These are phyloP conservation scores for Intellagama lesueurii DNA, from an alignment of 2,797 vertebrate genomes.

Conservation along the genomic window DNA sequence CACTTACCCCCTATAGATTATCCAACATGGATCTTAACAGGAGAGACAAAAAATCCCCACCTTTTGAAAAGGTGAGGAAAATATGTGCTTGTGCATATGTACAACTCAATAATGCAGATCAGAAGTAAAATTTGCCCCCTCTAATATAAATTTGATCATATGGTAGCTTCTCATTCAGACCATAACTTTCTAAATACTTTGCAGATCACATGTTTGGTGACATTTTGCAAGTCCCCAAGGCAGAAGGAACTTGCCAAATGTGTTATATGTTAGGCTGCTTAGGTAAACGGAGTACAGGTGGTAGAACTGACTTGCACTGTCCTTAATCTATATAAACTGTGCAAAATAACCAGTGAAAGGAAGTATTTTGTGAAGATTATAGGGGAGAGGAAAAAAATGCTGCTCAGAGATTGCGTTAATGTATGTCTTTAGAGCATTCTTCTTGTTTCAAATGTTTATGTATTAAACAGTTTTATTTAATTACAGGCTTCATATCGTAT, in stretches of 20 bases:
- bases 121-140: background rate
- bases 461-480: background rate
- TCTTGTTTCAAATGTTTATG: background rate
- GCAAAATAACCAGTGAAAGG: background rate
- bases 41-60: background rate
- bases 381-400: background rate
- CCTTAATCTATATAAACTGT: conserved; percentile 24
- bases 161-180: background rate
- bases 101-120: background rate
- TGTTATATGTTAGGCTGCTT: conserved; percentile 45
- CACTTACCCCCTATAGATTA: background rate
- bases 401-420: background rate
- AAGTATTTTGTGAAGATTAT: conserved; percentile 3
- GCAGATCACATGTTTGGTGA: background rate
- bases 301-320: background rate
- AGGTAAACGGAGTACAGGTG: conserved; percentile 36
- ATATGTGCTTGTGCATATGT: background rate
- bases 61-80: too few relatives aligned
- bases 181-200: background rate
- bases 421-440: background rate
- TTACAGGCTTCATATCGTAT: background rate
- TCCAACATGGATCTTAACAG: background rate
- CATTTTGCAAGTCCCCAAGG: background rate
- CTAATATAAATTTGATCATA: background rate
- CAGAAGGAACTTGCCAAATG: conserved; percentile 14